Percentiles rank a stretch among this genome's conserved stretches.
Evolutionary conservation across 53 echinoderm and acorn worm genomes (phyloP).

Genomic region (Paracentrotus lividus): DNA sequence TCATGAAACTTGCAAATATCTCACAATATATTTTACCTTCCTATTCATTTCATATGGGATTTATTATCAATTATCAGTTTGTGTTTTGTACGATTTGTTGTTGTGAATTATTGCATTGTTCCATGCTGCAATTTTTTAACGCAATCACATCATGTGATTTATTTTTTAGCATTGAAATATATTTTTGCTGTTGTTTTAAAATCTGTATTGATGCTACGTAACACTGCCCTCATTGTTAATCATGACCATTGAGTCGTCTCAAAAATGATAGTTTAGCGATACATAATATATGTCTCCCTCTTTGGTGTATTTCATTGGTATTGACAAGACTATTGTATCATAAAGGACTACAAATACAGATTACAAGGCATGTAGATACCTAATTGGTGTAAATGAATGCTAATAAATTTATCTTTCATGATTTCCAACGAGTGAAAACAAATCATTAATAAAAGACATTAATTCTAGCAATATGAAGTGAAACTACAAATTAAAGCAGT

Average conservation of each 20-base stretch:
- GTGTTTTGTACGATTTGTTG: neutral
- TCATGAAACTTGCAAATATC: neutral
- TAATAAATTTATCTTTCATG: slow-evolving; percentile 14
- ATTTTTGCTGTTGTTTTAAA: slow-evolving; percentile 32
- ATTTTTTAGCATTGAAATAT: slow-evolving; percentile 35
- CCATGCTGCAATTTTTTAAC: slow-evolving; percentile 67
- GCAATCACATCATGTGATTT: slow-evolving; percentile 47
- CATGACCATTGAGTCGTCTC: neutral
- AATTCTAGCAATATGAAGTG: neutral
- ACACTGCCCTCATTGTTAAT: slow-evolving; percentile 23
- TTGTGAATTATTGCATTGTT: slow-evolving; percentile 43
- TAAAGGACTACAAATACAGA: neutral
- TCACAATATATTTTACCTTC: neutral
- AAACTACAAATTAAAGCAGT: neutral
- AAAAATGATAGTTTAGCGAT: neutral
- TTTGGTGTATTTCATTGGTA: neutral
- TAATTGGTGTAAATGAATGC: neutral
- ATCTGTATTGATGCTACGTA: neutral
- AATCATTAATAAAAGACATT: neutral
- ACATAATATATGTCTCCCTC: neutral
- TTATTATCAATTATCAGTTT: neutral
- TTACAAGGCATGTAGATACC: neutral
- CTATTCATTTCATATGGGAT: neutral
- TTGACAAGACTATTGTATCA: neutral
- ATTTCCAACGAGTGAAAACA: neutral